Evolutionary conservation across 2,888 invertebrate species (phyloP), one percentile per base, ranked within the genome.

Genomic region (Mechanitis messenoides): DNA sequence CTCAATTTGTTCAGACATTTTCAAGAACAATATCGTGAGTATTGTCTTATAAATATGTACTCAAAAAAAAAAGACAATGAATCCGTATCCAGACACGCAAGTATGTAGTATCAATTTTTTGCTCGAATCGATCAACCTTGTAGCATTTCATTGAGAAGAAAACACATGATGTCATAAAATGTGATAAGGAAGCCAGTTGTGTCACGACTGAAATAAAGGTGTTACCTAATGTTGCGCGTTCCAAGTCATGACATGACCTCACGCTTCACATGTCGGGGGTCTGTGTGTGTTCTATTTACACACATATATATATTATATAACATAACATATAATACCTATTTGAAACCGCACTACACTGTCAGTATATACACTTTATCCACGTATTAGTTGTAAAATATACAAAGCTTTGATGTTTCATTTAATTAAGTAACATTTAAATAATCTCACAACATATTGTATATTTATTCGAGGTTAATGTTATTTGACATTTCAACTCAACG

Each of bases 171-270:
- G 74, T 79, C 79, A 81, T 76, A 62, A 59, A 58, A 66, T 69
- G 72, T 66, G 63, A 69, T 67, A 68, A 82, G 83, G 83, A 82
- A 84, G 83, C 76, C 63, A 62, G 69, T 59, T 57, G 64, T 73
- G 73, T 75, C 73, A 77, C 74, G 75, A 80, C 74, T 72, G 68
- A 74, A 76, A 76, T 74, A 75, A 72, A 78, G 74, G 70, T 74
- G 74, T 78, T 79, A 79, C 72, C 67, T 76, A 77, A 78, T 68
- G 71, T 60, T 68, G 68, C 68, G 70, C 72, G 70, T 68, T 71
- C 66, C 68, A 61, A 20, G 58, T 56, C 76, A 76, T 78, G 78
- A 77, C 74, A 66, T 65, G 76, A 69, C 69, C 75, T 75, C 79
- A 79, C 76, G 77, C 57, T 53, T 66, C 53, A 59, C 35, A 54